Evolutionary conservation across 2,888 invertebrate genomes (phyloP), one percentile per base, ranked within the genome.

Genomic region (Tenthredo notha): DNA sequence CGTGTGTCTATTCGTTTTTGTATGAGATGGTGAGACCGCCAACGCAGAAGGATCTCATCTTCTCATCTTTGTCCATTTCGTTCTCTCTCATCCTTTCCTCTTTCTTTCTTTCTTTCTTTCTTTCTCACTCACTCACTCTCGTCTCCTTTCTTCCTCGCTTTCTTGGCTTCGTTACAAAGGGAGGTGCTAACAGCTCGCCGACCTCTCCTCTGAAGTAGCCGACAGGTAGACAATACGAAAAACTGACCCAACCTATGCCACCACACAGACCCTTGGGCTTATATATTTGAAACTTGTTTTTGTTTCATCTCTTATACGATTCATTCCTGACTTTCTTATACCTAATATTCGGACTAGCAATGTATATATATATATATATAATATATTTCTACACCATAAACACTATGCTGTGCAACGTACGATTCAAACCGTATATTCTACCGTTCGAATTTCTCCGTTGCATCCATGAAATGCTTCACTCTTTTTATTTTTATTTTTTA

Each of bases 221-320:
- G 84, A 78, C 84, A 86, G 87, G 86, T 85, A 86, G 72, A 72
- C 84, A 84, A 86, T 85, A 83, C 84, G 84, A 84, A 85, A 86
- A 87, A 84, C 84, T 74, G 84, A 86, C 85, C 84, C 80, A 50
- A 75, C 82, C 84, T 85, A 82, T 85, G 67, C 54, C 33, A 47
- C 47, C 47, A 12, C 9, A 0, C 37, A 33, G 47, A 43, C 67
- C 67, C 82, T 83, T 29, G 15, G 82, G 67, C 82, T 21, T 74
- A 29, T 78, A 29, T 78, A 33, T 37, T 67, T 21, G 18, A 47
- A 83, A 83, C 82, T 83, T 47, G 82, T 83, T 83, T 67, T 83
- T 83, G 82, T 83, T 83, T 83, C 82, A 67, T 83, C 78, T 61
- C 58, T 78, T 61, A n/a, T 37, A 47, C 61, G 40, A 78, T 58